Evolutionary conservation across 1,140 invertebrate genomes (phyloP).

Genomic region (Whitmania pigra): DNA sequence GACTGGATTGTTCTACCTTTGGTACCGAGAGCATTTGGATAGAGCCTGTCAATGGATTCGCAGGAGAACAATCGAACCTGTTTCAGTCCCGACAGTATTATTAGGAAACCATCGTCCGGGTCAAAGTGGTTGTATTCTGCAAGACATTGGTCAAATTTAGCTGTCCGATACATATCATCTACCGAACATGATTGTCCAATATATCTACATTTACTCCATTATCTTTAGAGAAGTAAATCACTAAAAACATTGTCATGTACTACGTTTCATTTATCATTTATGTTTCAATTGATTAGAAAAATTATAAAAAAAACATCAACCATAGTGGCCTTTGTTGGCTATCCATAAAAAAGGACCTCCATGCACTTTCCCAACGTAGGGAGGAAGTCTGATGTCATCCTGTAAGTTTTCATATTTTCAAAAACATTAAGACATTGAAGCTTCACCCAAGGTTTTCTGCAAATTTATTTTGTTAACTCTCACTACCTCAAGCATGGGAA

Average conservation of each 20-base stretch:
- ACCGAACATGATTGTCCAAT: not conserved
- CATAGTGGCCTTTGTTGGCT: slow-evolving; percentile 28
- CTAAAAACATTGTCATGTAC: not conserved
- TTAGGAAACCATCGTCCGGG: slow-evolving; percentile 28
- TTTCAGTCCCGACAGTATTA: slow-evolving; percentile 26
- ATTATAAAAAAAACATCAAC: slow-evolving; percentile 14
- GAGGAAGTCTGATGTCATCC: slow-evolving; percentile 25
- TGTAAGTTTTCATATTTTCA: not conserved
- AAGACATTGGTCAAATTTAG: too few species aligned
- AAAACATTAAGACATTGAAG: not conserved
- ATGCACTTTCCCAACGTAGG: slow-evolving; percentile 29
- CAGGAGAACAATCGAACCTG: slow-evolving; percentile 27
- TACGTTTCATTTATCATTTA: not conserved
- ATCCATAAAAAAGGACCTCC: slow-evolving; percentile 30
- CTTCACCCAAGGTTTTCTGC: not conserved
- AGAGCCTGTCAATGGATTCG: slow-evolving; percentile 24
- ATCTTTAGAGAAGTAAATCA: not conserved
- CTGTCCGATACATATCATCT: too few species aligned
- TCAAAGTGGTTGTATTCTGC: slow-evolving; percentile 29
- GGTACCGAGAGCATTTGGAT: slow-evolving; percentile 26
- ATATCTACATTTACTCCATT: not conserved
- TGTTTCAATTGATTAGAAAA: not conserved
- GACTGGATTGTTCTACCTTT: slow-evolving; percentile 29
- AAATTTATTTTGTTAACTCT: not conserved
- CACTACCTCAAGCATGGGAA: slow-evolving; percentile 25